These are phyloP conservation scores for Clivina fossor DNA, from an alignment of 2,888 invertebrate genomes.

Conservation along the genomic window DNA sequence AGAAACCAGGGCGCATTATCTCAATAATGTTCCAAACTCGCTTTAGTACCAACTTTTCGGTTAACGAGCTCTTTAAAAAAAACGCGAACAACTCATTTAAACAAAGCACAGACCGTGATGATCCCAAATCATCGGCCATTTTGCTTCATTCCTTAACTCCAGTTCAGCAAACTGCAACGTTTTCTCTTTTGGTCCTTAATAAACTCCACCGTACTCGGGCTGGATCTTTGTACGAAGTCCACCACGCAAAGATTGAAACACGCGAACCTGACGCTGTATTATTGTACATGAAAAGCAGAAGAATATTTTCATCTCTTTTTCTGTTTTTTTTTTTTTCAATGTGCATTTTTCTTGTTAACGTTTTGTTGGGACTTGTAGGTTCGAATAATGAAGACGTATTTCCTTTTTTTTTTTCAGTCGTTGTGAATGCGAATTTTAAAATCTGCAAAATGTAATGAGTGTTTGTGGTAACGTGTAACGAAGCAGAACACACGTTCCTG, in stretches of 20 bases:
- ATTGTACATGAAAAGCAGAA: not conserved
- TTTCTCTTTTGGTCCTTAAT: not conserved
- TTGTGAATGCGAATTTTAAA: not conserved
- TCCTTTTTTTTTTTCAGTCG: conserved; percentile 9
- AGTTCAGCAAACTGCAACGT: not conserved
- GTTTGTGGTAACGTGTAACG: conserved; percentile 11
- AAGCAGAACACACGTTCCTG: no score
- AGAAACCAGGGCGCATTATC: no score
- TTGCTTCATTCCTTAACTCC: not conserved
- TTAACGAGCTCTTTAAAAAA: conserved; percentile 7
- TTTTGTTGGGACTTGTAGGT: not conserved
- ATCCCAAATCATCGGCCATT: not conserved
- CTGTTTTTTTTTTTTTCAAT: not conserved
- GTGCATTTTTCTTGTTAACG: not conserved
- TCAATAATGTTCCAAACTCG: no score
- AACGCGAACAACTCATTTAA: conserved; percentile 17
- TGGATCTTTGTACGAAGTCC: no score
- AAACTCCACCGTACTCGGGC: not conserved
- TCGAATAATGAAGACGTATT: conserved; percentile 24
- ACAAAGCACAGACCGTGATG: conserved; percentile 1
- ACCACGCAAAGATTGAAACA: conserved; percentile 8
- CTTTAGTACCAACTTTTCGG: not conserved
- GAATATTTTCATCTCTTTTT: not conserved
- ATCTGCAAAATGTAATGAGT: conserved; percentile 8
- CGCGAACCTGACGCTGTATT: conserved; percentile 3